Conservation (phyloP, 2,888 invertebrate genomes). For the Alviniconcha strummeri region DNA sequence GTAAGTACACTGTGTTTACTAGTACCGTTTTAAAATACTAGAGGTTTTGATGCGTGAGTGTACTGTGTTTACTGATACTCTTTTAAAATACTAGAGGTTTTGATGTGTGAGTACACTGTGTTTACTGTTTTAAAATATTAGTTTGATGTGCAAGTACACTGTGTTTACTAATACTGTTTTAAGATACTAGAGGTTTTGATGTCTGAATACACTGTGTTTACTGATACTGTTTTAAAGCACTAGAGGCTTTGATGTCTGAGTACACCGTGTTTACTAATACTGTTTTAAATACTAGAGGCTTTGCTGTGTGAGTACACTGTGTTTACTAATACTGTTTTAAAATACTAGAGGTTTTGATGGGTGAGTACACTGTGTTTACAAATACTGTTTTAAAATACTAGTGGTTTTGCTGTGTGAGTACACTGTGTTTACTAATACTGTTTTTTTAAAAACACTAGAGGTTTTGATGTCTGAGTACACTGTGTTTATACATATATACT, state of each 20-base stretch:
- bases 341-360: neutral
- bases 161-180: neutral
- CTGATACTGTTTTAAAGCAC: neutral
- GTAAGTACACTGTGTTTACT: neutral
- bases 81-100: neutral
- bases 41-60: neutral
- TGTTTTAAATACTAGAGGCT: neutral
- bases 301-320: neutral
- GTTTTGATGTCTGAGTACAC: neutral
- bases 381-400: no score
- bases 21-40: neutral
- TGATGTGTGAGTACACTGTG: neutral
- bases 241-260: neutral
- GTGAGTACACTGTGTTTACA: neutral
- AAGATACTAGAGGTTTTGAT: neutral
- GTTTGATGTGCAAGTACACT: neutral
- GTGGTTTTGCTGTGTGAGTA: neutral
- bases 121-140: neutral
- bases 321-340: neutral
- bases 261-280: neutral
- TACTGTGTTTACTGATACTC: neutral
- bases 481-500: neutral
- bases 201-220: neutral
- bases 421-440: neutral
- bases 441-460: neutral